A percentile compares a stretch with the other conserved stretches of the same genome.
These are phyloP conservation scores for Xestia rhomboidea DNA, from an alignment of 2,888 invertebrate genomes.

Conservation along the genomic window DNA sequence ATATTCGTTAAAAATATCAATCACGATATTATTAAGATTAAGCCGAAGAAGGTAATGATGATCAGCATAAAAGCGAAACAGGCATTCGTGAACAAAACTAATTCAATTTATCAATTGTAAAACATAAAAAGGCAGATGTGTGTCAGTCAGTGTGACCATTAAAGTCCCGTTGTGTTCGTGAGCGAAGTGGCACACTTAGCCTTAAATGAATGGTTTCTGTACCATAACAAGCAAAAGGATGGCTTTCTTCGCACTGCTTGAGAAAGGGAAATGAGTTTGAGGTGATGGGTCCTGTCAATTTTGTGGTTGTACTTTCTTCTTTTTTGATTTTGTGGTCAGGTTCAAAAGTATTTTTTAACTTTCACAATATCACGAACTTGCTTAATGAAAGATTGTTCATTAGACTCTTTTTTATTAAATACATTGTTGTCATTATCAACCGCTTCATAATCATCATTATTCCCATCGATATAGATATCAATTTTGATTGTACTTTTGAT, in stretches of 20 bases:
- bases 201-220: slow-evolving; percentile 65
- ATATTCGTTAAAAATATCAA: neutral
- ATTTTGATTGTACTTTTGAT: neutral
- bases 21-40: slow-evolving; percentile 16
- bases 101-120: slow-evolving; percentile 54
- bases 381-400: neutral
- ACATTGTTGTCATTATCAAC: neutral
- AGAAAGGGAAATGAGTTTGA: slow-evolving; percentile 54
- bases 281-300: slow-evolving; percentile 43
- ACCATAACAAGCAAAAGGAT: slow-evolving; percentile 63
- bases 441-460: neutral
- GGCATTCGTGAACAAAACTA: slow-evolving; percentile 38
- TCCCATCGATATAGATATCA: neutral
- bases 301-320: neutral
- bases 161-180: slow-evolving; percentile 65
- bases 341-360: neutral
- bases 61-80: slow-evolving; percentile 46
- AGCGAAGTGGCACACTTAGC: slow-evolving; percentile 62
- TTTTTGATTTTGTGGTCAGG: neutral
- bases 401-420: neutral
- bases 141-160: slow-evolving; percentile 63
- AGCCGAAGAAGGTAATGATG: neutral
- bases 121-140: slow-evolving; percentile 58
- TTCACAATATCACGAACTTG: neutral
- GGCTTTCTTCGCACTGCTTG: slow-evolving; percentile 63